Base-by-base conservation (phyloP, 2,113 vertebrate genomes). In the Pelobates fuscus region DNA sequence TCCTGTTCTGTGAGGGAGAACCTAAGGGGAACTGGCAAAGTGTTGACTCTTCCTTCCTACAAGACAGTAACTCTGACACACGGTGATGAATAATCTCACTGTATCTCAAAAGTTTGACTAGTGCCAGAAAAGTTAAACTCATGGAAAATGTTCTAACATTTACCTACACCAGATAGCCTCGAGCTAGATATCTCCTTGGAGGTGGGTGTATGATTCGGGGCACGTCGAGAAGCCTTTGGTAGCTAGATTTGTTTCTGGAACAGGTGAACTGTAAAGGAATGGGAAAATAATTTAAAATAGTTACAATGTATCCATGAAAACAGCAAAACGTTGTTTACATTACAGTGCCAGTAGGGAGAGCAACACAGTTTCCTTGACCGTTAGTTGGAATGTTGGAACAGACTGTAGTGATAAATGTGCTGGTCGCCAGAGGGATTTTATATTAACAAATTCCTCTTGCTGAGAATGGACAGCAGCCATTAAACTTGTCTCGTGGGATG, bases 11-110 rank as follows among this genome's bases (percentile, higher is more conserved):
- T 21, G 10, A 30, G n/a, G 32, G 41, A 61, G 69, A 46, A 71
- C 69, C 69, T 71, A 21, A 46, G 37, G 69, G 57, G 37, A 71
- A 71, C 57, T 71, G 69, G 69, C 55, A 71, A 18, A 25, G 2
- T 17, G 29, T 61, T 49, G 44, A 61, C 37, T n/a, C 23, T 59
- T 70, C 68, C 55, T 58, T 43, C 68, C 55, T 44, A 27, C 6
- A 44, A n/a, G 21, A 27, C 37, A 61, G 58, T 61, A 44, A 25
- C 3, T 8, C 57, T 61, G 69, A 61, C 58, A 49, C 24, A 30
- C 20, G 12, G 25, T 49, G 57, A 71, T 61, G 57, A 71, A 71
- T 71, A 44, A 61, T 49, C 17, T 29, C 41, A 61, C 37, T 61
- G 27, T 71, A 37, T 61, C 69, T 21, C 27, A n/a, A 37, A 25